A percentile compares a stretch with the other conserved stretches of the same genome.
These are phyloP conservation scores for Spodoptera litura DNA, from an alignment of 1,140 invertebrate species.

Conservation along the genomic window DNA sequence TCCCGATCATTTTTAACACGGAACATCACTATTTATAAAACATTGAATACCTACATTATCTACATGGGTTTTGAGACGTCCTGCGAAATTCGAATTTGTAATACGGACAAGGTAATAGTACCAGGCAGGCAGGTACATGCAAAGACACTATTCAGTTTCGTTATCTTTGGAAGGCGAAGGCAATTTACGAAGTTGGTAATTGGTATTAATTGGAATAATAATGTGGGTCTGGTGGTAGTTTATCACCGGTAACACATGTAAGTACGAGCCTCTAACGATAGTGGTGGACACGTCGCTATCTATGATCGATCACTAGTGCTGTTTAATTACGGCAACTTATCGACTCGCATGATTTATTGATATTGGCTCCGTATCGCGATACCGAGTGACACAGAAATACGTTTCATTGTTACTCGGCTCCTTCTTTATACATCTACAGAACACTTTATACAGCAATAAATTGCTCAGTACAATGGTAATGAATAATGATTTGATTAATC, in stretches of 20 bases:
- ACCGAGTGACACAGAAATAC: constrained; percentile 48
- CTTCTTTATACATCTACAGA: neutral
- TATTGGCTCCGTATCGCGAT: constrained; percentile 58
- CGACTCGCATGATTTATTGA: constrained; percentile 67
- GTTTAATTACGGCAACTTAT: constrained; percentile 66
- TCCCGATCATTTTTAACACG: constrained; percentile 12
- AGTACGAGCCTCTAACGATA: constrained; percentile 10
- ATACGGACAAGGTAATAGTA: too few relatives aligned
- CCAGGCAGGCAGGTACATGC: too few relatives aligned
- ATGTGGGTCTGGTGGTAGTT: constrained; percentile 31
- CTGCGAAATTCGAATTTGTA: too few relatives aligned
- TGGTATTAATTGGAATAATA: neutral
- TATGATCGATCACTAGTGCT: constrained; percentile 63
- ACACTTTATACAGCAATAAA: too few relatives aligned
- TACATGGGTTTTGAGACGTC: too few relatives aligned
- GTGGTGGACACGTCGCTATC: constrained; percentile 48
- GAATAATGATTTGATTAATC: neutral
- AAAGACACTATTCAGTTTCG: neutral
- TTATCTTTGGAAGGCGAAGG: neutral
- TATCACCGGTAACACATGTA: constrained; percentile 47
- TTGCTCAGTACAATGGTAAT: neutral
- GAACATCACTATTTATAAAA: neutral
- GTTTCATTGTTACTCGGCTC: constrained; percentile 32
- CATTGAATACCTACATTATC: too few relatives aligned
- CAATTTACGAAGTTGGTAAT: constrained; percentile 1